These are phyloP conservation scores for Champsocephalus gunnari DNA, from an alignment of 2,797 vertebrate genomes.

Conservation along the genomic window DNA sequence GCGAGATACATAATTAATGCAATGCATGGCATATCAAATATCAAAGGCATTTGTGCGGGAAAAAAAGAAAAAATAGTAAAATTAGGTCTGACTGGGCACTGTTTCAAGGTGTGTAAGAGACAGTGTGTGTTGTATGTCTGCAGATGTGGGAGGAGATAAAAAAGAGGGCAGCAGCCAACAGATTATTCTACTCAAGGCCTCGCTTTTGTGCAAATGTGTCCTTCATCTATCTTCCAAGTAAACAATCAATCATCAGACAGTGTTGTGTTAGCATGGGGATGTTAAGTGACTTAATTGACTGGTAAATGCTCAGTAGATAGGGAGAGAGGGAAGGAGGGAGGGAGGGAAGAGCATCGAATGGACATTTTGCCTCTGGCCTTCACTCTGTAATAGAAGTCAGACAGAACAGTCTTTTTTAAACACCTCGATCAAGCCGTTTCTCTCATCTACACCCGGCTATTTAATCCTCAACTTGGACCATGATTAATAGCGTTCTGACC, in stretches of 20 bases:
- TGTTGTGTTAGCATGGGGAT: conserved; percentile 34
- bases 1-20: conserved; percentile 85
- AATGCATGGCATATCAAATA: conserved; percentile 81
- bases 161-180: conserved; percentile 2
- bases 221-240: conserved; percentile 27
- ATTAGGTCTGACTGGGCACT: conserved; percentile 70
- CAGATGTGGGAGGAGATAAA: not conserved
- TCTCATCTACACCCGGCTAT: conserved; percentile 80
- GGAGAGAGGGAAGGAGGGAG: not conserved
- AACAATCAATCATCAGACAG: conserved; percentile 32
- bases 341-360: conserved; percentile 29
- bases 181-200: conserved; percentile 18
- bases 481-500: conserved; percentile 86
- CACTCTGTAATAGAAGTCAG: conserved; percentile 84
- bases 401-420: conserved; percentile 78
- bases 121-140: conserved; percentile 22
- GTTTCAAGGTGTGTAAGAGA: conserved; percentile 61
- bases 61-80: conserved; percentile 65
- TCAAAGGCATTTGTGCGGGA: conserved; percentile 78
- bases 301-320: conserved; percentile 30
- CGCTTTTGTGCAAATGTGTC: conserved; percentile 16
- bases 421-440: conserved; percentile 71
- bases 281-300: conserved; percentile 50
- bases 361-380: conserved; percentile 70
- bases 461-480: conserved; percentile 78